Conservation (phyloP, 2,113 vertebrate genomes). For the Nanorana parkeri region DNA sequence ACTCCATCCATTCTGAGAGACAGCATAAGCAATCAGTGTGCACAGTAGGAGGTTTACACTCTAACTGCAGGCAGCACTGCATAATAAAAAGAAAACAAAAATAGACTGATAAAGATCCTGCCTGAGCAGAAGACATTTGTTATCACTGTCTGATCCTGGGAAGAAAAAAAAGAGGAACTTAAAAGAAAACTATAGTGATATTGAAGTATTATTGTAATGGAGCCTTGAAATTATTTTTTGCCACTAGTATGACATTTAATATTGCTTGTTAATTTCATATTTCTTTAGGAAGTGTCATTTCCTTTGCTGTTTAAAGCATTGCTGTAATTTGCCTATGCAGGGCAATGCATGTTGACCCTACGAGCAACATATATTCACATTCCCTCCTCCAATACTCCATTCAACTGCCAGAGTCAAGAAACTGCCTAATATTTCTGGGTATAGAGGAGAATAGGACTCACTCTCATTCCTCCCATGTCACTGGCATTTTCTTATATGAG, state of each 20-base stretch:
- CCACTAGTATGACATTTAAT: background rate
- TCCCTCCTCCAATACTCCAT: no score
- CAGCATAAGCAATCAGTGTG: constrained; percentile 5
- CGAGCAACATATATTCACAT: no score
- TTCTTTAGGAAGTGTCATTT: no score
- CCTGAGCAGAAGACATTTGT: background rate
- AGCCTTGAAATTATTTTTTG: background rate
- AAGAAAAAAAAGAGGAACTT: background rate
- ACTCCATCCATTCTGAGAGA: constrained; percentile 32
- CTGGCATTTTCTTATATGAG: no score
- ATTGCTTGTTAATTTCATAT: no score
- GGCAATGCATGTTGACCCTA: no score
- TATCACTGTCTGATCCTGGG: background rate
- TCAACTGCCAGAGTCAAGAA: no score
- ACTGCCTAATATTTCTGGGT: no score
- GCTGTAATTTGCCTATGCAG: no score
- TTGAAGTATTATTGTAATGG: background rate
- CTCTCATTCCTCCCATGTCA: no score
- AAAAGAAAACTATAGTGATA: background rate
- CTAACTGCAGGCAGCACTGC: constrained; percentile 34
- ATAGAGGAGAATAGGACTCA: no score
- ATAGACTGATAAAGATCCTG: constrained; percentile 6
- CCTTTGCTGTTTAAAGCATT: no score
- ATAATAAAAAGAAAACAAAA: constrained; percentile 35
- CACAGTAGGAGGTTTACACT: constrained; percentile 36